A percentile compares a stretch with the other conserved stretches of the same genome.
phyloP scores from a whole-genome alignment of 2,113 vertebrate species.

The Psilopsiagon aurifrons region DNA sequence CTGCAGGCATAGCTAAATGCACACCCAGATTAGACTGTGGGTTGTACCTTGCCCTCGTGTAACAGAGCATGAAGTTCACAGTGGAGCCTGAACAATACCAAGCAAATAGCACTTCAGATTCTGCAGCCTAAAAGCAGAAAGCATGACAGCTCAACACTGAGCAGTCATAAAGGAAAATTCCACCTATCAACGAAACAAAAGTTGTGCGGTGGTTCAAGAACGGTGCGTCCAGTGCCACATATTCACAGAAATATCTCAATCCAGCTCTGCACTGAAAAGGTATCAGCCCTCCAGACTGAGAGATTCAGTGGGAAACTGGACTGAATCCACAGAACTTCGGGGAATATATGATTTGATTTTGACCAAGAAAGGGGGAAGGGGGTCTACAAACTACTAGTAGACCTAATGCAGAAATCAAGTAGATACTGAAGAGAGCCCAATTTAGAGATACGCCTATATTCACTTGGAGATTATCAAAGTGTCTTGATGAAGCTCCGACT shows the following conservation, averaged over 20 bases:
- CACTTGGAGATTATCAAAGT: neutral
- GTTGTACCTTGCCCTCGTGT: neutral
- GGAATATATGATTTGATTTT: neutral
- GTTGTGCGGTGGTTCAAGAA: neutral
- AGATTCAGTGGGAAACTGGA: neutral
- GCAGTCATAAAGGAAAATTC: neutral
- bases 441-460: neutral
- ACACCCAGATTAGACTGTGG: neutral
- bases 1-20: neutral
- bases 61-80: neutral
- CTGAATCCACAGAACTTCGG: neutral
- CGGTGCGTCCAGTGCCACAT: accelerated
- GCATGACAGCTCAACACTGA: neutral
- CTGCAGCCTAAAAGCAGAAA: neutral
- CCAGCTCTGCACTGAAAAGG: neutral
- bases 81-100: neutral
- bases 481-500: neutral
- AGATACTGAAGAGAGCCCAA: neutral
- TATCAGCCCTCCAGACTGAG: neutral
- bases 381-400: neutral
- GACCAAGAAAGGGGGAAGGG: accelerated
- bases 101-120: neutral
- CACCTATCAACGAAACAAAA: neutral
- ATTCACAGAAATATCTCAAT: neutral
- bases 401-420: neutral